These are phyloP conservation scores for Helostoma temminkii DNA, from an alignment of 2,797 vertebrate species.

Conservation along the genomic window DNA sequence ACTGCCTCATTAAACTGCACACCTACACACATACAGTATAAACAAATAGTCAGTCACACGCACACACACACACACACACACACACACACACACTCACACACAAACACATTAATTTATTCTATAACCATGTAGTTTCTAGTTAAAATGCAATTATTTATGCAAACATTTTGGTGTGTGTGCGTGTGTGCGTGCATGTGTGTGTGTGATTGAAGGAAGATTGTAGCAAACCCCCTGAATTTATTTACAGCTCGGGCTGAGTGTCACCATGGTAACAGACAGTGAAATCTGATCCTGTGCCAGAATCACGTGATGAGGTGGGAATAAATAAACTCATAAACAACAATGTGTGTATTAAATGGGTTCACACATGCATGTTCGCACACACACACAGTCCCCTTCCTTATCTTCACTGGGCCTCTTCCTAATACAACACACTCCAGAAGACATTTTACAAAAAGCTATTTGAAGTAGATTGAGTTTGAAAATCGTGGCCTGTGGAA, in stretches of 20 bases:
- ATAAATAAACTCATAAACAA: slow-evolving; percentile 76
- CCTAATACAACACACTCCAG: slow-evolving; percentile 44
- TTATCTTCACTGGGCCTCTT: slow-evolving; percentile 36
- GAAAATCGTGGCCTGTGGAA: too few species aligned
- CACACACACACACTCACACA: too few species aligned
- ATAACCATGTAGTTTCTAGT: too few species aligned
- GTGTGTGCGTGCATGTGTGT: slow-evolving; percentile 21
- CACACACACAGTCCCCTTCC: slow-evolving; percentile 12
- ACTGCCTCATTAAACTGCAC: slow-evolving; percentile 38
- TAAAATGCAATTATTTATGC: too few species aligned
- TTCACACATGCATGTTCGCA: slow-evolving; percentile 16
- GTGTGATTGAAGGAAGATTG: slow-evolving; percentile 19
- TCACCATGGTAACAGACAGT: slow-evolving; percentile 84
- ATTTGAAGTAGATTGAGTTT: too few species aligned
- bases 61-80: slow-evolving; percentile 31
- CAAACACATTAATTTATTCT: too few species aligned
- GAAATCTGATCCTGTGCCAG: slow-evolving; percentile 74
- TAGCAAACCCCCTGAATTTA: slow-evolving; percentile 69
- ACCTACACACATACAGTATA: slow-evolving; percentile 31
- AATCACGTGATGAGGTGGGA: slow-evolving; percentile 70
- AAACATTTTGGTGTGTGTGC: slow-evolving; percentile 26
- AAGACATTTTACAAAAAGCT: slow-evolving; percentile 40
- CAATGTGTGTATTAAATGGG: slow-evolving; percentile 58
- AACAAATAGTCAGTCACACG: slow-evolving; percentile 31
- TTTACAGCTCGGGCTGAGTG: slow-evolving; percentile 76